Percentiles rank a stretch among this genome's conserved stretches.
Evolutionary conservation across 2,888 invertebrate species (phyloP).

Genomic region (Cerastoderma edule): DNA sequence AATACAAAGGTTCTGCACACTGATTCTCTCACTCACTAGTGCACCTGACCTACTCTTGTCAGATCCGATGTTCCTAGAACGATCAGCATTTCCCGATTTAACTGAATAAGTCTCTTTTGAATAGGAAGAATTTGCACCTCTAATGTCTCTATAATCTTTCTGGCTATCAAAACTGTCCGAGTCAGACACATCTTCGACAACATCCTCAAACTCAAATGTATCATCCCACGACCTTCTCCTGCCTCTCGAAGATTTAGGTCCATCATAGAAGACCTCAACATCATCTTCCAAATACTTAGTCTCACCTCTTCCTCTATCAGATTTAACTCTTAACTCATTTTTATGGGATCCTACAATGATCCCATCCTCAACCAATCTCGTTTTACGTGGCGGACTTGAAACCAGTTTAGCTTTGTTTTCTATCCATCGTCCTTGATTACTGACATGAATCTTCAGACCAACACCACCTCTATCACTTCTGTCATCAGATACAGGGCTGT

Average conservation of each 20-base stretch:
- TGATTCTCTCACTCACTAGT: slow-evolving; percentile 3
- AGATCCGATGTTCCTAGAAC: neutral
- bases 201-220: neutral
- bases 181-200: slow-evolving; percentile 19
- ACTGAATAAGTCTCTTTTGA: neutral
- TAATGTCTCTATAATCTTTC: neutral
- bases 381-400: slow-evolving; percentile 5
- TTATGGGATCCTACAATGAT: neutral
- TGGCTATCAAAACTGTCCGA: slow-evolving; percentile 19
- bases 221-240: slow-evolving; percentile 11
- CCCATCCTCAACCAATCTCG: slow-evolving; percentile 18
- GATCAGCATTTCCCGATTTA: slow-evolving; percentile 1
- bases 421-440: slow-evolving; percentile 48
- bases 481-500: slow-evolving; percentile 44
- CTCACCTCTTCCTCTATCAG: neutral
- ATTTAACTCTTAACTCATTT: neutral
- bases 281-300: slow-evolving; percentile 16
- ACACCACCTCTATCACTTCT: slow-evolving; percentile 17
- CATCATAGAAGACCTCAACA: slow-evolving; percentile 24
- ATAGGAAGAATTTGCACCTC: neutral
- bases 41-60: neutral
- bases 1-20: slow-evolving; percentile 37
- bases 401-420: slow-evolving; percentile 32
- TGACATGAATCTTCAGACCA: slow-evolving; percentile 48
- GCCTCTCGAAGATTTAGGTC: neutral